Conservation (phyloP, 1,140 invertebrate genomes). For the Pseudoatta argentina region DNA sequence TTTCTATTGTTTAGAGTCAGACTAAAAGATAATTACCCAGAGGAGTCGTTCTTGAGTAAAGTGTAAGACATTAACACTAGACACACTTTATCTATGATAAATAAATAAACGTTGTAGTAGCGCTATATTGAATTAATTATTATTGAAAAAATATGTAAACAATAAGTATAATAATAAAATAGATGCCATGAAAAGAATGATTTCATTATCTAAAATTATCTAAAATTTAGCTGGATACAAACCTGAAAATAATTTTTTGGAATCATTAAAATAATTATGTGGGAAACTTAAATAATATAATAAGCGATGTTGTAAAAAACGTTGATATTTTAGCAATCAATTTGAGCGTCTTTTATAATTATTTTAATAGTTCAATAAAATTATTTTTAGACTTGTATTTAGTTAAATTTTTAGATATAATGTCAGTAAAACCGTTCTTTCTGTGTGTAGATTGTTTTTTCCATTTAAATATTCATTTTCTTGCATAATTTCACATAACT, state of each 20-base stretch:
- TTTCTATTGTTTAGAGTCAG: constrained; percentile 4
- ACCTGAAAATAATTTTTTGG: too few species aligned
- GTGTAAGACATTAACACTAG: background rate
- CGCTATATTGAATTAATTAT: background rate
- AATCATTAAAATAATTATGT: too few species aligned
- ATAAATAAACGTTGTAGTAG: background rate
- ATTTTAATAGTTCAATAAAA: too few species aligned
- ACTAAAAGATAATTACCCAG: background rate
- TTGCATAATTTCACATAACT: background rate
- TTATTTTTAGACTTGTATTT: too few species aligned
- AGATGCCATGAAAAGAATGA: background rate
- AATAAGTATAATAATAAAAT: background rate
- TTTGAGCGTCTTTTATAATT: too few species aligned
- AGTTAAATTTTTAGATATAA: too few species aligned
- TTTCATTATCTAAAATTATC: background rate
- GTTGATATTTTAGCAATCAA: too few species aligned
- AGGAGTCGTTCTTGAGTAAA: background rate
- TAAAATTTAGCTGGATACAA: too few species aligned
- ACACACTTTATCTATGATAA: background rate
- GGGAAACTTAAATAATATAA: too few species aligned
- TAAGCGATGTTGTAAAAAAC: too few species aligned
- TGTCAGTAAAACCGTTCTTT: too few species aligned
- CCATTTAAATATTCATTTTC: background rate
- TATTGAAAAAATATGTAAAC: background rate
- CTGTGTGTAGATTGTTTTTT: background rate